Conservation (phyloP, 2,797 vertebrate genomes). For the Tenualosa thibaudeaui region DNA sequence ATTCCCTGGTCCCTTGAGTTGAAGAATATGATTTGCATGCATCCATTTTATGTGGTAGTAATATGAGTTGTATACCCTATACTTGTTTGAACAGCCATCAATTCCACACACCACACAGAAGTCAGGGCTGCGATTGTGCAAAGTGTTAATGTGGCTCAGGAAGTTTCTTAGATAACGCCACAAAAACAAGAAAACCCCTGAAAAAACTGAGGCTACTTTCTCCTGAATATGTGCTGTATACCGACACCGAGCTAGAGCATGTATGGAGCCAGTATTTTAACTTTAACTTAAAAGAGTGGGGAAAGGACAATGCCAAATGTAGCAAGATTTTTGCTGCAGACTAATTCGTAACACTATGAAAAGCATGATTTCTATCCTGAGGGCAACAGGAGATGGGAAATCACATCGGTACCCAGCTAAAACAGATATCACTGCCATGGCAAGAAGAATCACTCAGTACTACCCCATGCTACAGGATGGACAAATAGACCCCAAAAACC, state of each 20-base stretch:
- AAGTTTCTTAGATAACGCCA: neutral
- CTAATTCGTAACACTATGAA: too few species aligned
- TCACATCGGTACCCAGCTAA: too few species aligned
- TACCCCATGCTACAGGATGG: too few species aligned
- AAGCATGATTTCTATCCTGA: too few species aligned
- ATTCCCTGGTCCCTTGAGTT: neutral
- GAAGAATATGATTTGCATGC: neutral
- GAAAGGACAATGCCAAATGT: neutral
- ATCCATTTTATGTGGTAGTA: neutral
- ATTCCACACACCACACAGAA: neutral
- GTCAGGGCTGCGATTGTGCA: slow-evolving; percentile 6
- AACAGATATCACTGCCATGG: too few species aligned
- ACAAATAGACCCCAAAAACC: neutral
- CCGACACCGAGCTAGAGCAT: neutral
- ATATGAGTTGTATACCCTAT: neutral
- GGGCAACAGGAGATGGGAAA: too few species aligned
- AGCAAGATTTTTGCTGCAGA: neutral
- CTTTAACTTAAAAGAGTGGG: neutral
- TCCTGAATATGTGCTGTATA: slow-evolving; percentile 29
- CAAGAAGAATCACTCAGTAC: too few species aligned
- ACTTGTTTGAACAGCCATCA: neutral
- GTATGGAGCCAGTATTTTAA: neutral
- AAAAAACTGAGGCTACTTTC: neutral
- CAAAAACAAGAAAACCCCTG: slow-evolving; percentile 9
- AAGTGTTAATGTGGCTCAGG: neutral